Evolutionary conservation across 2,797 vertebrate species (phyloP).

Genomic region (Propithecus deckenii): DNA sequence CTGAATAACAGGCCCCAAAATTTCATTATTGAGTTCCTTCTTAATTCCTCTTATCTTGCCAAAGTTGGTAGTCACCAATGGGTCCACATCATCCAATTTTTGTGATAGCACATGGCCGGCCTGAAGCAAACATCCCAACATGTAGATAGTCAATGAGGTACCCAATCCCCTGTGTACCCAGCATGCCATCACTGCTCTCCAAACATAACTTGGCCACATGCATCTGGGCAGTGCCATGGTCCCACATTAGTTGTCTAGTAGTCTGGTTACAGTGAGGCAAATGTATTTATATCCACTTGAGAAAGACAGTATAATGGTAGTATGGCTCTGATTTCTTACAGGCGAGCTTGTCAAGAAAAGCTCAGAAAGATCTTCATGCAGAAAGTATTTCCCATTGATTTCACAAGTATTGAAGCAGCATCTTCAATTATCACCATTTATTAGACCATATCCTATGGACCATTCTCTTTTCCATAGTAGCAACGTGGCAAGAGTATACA

Average conservation of each 20-base stretch:
- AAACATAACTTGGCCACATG: constrained; percentile 84
- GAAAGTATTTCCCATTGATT: constrained; percentile 89
- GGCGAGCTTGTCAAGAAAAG: constrained; percentile 82
- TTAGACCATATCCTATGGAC: constrained; percentile 87
- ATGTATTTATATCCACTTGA: constrained; percentile 89
- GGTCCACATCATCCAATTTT: constrained; percentile 96
- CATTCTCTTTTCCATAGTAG: constrained; percentile 89
- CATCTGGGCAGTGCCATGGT: constrained; percentile 90
- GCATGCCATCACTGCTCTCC: constrained; percentile 81
- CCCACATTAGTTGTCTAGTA: constrained; percentile 85
- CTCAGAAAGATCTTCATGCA: constrained; percentile 84
- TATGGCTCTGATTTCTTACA: constrained; percentile 84
- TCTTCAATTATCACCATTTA: constrained; percentile 89
- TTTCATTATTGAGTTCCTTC: constrained; percentile 99
- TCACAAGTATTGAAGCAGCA: constrained; percentile 84
- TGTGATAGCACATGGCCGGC: constrained; percentile 87
- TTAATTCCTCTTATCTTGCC: constrained; percentile 96
- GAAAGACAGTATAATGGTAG: constrained; percentile 75
- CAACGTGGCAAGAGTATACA: constrained; percentile 82
- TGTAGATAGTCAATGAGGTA: constrained; percentile 84
- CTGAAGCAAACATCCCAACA: constrained; percentile 90
- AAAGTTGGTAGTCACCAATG: constrained; percentile 92
- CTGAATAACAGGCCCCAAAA: constrained; percentile 96
- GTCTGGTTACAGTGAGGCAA: constrained; percentile 71
- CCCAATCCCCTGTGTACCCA: constrained; percentile 82